These are phyloP conservation scores for Cataglyphis albicans DNA, from an alignment of 2,888 invertebrate genomes.

Conservation along the genomic window DNA sequence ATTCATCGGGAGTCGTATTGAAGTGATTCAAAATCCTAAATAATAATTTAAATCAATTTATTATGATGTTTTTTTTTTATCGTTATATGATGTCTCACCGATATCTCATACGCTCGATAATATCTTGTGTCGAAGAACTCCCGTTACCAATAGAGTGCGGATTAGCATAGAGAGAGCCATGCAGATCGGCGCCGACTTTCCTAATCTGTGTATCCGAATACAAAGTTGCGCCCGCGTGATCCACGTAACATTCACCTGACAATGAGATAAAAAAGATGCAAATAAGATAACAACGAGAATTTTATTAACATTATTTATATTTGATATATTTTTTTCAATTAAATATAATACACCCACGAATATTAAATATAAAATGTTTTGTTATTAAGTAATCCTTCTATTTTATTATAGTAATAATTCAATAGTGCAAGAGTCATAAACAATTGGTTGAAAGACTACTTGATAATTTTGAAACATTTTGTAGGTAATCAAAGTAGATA, in stretches of 20 bases:
- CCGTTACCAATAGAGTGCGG: slow-evolving; percentile 93
- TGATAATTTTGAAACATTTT: background rate
- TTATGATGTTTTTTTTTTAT: slow-evolving; percentile 4
- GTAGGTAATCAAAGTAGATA: background rate
- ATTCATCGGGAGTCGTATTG: slow-evolving; percentile 92
- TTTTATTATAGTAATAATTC: slow-evolving; percentile 1
- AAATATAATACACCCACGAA: background rate
- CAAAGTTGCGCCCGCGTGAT: slow-evolving; percentile 95
- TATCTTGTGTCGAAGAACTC: slow-evolving; percentile 93
- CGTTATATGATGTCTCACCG: slow-evolving; percentile 86
- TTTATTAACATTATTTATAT: background rate
- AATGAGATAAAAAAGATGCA: slow-evolving; percentile 63
- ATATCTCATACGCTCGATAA: slow-evolving; percentile 93
- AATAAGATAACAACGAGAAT: background rate
- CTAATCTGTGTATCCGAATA: slow-evolving; percentile 92
- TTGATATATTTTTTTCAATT: background rate
- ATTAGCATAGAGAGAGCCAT: slow-evolving; percentile 93
- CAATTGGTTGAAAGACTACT: background rate
- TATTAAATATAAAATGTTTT: slow-evolving; percentile 4
- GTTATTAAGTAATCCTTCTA: background rate
- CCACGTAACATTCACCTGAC: slow-evolving; percentile 92
- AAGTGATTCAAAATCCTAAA: slow-evolving; percentile 94
- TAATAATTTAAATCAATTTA: slow-evolving; percentile 53
- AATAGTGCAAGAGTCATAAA: background rate
- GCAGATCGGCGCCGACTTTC: slow-evolving; percentile 89